Evolutionary conservation across 2,797 vertebrate species (phyloP).

Genomic region (Crypturellus tataupa): DNA sequence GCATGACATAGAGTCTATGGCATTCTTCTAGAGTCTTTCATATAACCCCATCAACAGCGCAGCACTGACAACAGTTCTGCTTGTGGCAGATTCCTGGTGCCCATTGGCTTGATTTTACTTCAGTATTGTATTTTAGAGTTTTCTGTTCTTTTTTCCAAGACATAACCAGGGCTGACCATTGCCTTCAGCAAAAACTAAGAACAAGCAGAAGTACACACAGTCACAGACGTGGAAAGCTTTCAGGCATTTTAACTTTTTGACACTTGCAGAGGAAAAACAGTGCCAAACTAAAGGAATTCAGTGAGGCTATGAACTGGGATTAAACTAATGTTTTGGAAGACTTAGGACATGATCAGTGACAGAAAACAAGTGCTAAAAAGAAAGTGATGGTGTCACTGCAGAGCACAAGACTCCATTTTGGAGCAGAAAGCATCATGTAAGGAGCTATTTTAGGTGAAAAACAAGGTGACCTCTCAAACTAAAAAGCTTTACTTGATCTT

Average conservation of each 20-base stretch:
- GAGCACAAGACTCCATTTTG: not conserved
- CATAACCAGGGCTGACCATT: not conserved
- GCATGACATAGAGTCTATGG: not conserved
- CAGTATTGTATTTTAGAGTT: not conserved
- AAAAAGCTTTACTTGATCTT: not conserved
- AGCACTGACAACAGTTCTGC: not conserved
- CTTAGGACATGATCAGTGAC: not conserved
- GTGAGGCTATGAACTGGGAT: not conserved
- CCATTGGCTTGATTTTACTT: not conserved
- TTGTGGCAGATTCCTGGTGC: not conserved
- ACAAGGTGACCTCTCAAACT: not conserved
- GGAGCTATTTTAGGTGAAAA: not conserved
- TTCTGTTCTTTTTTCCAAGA: not conserved
- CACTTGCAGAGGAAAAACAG: not conserved
- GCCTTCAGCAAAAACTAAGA: not conserved
- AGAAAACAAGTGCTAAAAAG: not conserved
- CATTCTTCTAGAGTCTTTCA: not conserved
- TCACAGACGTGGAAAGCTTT: fast-evolving
- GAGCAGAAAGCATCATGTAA: not conserved
- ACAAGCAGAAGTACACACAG: not conserved
- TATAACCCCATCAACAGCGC: not conserved
- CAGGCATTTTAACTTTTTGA: not conserved
- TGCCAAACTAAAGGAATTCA: not conserved
- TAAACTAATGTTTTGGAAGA: not conserved
- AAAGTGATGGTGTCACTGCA: not conserved